Conservation (phyloP, 2,797 vertebrate genomes). For the Chelonia mydas region DNA sequence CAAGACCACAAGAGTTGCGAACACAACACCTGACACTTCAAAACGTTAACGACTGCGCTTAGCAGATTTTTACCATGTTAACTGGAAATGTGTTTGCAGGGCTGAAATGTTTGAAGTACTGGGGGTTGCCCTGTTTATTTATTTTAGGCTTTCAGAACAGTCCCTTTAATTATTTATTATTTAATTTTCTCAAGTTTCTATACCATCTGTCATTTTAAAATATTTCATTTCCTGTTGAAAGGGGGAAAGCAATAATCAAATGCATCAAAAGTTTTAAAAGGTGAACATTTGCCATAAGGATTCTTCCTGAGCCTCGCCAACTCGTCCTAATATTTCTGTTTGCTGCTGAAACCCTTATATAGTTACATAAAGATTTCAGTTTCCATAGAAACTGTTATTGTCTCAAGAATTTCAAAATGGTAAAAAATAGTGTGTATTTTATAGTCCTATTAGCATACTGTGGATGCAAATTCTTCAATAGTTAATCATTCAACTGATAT, state of each 20-base stretch:
- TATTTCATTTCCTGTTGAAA: conserved; percentile 56
- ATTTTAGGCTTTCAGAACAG: conserved; percentile 44
- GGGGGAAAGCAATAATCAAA: conserved; percentile 58
- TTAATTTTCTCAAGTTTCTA: conserved; percentile 61
- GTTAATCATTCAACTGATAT: not conserved
- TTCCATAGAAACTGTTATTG: conserved; percentile 84
- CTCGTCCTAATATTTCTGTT: conserved; percentile 66
- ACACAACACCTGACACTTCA: not conserved
- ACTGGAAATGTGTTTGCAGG: conserved; percentile 17
- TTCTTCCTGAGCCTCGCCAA: conserved; percentile 58
- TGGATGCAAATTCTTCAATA: conserved; percentile 6
- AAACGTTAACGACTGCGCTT: conserved; percentile 1
- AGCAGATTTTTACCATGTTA: not conserved
- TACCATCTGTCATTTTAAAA: conserved; percentile 40
- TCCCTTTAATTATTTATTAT: conserved; percentile 32
- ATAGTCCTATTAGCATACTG: not conserved
- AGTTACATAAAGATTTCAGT: conserved; percentile 79
- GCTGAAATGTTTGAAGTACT: not conserved
- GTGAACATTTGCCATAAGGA: conserved; percentile 60
- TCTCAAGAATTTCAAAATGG: conserved; percentile 73
- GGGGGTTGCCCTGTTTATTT: conserved; percentile 16
- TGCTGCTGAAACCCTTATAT: conserved; percentile 56
- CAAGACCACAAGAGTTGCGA: not conserved
- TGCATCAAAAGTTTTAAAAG: conserved; percentile 57
- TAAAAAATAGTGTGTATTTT: not conserved